These are phyloP conservation scores for Heterochromis multidens DNA, from an alignment of 2,113 vertebrate genomes.

Conservation along the genomic window DNA sequence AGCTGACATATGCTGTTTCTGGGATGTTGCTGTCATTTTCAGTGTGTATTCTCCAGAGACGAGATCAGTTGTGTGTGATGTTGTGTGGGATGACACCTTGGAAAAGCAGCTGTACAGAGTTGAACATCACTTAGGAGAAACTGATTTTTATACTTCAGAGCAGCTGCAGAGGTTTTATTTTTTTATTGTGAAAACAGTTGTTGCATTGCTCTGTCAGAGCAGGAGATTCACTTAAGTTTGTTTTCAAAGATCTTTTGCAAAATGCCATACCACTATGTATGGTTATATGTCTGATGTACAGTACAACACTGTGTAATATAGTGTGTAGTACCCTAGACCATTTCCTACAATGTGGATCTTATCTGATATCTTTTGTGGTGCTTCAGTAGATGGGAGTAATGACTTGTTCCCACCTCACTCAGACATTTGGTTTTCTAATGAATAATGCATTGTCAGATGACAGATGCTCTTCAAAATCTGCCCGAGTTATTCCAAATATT, in stretches of 20 bases:
- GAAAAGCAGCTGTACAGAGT: not conserved
- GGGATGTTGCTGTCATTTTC: slow-evolving; percentile 45
- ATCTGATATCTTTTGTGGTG: not conserved
- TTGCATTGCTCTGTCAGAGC: not conserved
- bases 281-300: not conserved
- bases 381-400: not conserved
- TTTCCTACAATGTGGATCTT: not conserved
- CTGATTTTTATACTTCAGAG: not conserved
- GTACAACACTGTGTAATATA: not conserved
- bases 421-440: not conserved
- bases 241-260: not conserved
- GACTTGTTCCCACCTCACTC: not conserved
- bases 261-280: not conserved
- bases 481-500: not conserved
- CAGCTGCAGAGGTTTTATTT: not conserved
- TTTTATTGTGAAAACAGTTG: not conserved
- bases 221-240: not conserved
- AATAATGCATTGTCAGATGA: slow-evolving; percentile 14
- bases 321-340: not conserved
- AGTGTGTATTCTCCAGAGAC: slow-evolving; percentile 15
- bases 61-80: not conserved
- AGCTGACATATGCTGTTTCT: slow-evolving; percentile 42
- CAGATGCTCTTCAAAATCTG: not conserved
- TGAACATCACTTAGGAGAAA: not conserved
- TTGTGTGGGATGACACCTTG: not conserved